phyloP scores from a whole-genome alignment of 2,888 invertebrate species.

The Acronicta leporina region DNA sequence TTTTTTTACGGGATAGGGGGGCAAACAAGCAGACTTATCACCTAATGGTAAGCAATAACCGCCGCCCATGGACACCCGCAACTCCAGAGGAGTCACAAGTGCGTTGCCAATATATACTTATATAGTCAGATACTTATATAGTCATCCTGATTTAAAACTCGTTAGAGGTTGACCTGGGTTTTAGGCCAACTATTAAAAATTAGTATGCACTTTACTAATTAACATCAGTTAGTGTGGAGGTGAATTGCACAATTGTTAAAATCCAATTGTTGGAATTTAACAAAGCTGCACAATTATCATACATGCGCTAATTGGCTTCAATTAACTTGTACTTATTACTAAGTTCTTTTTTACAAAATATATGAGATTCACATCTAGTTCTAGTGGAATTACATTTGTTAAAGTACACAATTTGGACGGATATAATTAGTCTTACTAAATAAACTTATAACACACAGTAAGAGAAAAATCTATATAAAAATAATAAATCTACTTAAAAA shows the following conservation, averaged over 20 bases:
- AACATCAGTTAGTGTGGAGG: neutral
- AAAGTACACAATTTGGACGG: slow-evolving; percentile 47
- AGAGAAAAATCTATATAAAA: slow-evolving; percentile 7
- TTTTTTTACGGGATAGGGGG: no score
- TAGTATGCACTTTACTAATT: neutral
- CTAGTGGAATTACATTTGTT: slow-evolving; percentile 14
- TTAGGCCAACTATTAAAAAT: no score
- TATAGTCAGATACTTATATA: no score
- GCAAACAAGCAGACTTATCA: no score
- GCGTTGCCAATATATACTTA: no score
- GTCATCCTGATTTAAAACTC: no score
- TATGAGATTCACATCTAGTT: slow-evolving; percentile 51
- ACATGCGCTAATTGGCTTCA: slow-evolving; percentile 27
- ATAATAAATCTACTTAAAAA: neutral
- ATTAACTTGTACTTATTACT: neutral
- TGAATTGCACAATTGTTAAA: slow-evolving; percentile 9
- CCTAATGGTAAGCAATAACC: no score
- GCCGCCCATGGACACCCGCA: no score
- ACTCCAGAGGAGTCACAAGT: no score
- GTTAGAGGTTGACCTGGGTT: no score
- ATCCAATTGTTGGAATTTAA: slow-evolving; percentile 7
- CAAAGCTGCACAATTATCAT: slow-evolving; percentile 29
- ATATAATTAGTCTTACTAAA: slow-evolving; percentile 28
- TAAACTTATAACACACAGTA: slow-evolving; percentile 24
- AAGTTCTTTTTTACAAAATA: slow-evolving; percentile 30